These are phyloP conservation scores for Stenolophus ochropezus DNA, from an alignment of 2,888 invertebrate genomes.

Conservation along the genomic window DNA sequence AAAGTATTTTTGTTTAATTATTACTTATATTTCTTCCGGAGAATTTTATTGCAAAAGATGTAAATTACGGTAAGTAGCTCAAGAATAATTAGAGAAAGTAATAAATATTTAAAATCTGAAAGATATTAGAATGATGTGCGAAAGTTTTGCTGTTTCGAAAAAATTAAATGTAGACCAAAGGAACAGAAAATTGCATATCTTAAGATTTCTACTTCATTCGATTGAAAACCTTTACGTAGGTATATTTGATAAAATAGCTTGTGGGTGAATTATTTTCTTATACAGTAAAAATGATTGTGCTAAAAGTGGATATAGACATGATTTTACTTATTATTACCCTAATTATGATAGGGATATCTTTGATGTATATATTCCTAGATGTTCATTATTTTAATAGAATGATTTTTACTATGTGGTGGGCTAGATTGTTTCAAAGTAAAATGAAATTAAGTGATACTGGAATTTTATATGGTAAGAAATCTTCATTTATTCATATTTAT, in stretches of 20 bases:
- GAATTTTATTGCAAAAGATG: too few relatives aligned
- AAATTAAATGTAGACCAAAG: slow-evolving; percentile 23
- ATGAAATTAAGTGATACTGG: slow-evolving; percentile 82
- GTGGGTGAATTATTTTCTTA: not conserved
- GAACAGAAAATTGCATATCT: slow-evolving; percentile 17
- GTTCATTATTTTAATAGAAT: slow-evolving; percentile 87
- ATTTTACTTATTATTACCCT: slow-evolving; percentile 65
- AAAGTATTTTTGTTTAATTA: too few relatives aligned
- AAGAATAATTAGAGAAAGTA: not conserved
- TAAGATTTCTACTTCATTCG: not conserved
- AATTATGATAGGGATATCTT: slow-evolving; percentile 70
- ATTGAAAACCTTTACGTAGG: not conserved
- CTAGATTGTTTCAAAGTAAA: slow-evolving; percentile 82
- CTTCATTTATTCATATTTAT: not conserved
- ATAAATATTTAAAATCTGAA: not conserved
- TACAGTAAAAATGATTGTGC: slow-evolving; percentile 59
- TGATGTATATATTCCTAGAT: slow-evolving; percentile 84
- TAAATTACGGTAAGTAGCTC: not conserved
- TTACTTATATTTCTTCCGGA: not conserved
- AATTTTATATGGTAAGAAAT: slow-evolving; percentile 82
- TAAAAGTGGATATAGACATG: slow-evolving; percentile 63
- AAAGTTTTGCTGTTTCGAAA: slow-evolving; percentile 9
- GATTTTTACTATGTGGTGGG: slow-evolving; percentile 81
- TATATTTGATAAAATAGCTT: not conserved
- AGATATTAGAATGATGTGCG: not conserved